phyloP scores from a whole-genome alignment of 2,797 vertebrate genomes.

The Oryzias sinensis region DNA sequence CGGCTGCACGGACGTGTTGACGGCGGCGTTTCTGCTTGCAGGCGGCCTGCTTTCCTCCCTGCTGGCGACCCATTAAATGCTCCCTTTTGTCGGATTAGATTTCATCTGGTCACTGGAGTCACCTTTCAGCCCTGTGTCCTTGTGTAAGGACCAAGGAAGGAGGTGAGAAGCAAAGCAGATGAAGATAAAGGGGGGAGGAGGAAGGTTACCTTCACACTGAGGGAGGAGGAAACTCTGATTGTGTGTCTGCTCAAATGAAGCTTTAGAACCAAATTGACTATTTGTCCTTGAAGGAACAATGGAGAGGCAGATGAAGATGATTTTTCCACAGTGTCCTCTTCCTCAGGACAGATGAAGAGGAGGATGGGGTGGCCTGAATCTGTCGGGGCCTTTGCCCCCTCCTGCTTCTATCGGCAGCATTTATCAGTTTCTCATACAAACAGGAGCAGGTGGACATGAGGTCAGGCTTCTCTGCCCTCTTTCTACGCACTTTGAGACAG shows the following conservation, averaged over 20 bases:
- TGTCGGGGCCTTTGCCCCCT: slow-evolving; percentile 55
- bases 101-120: slow-evolving; percentile 37
- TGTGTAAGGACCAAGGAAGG: slow-evolving; percentile 29
- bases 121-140: slow-evolving; percentile 34
- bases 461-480: too few species aligned
- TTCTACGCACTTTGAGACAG: too few species aligned
- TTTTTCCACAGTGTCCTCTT: slow-evolving; percentile 37
- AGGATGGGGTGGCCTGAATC: slow-evolving; percentile 62
- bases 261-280: slow-evolving; percentile 12
- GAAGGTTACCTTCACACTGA: slow-evolving; percentile 59
- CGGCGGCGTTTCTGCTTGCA: too few species aligned
- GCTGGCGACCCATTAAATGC: slow-evolving; percentile 25
- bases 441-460: slow-evolving; percentile 9
- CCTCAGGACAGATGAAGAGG: slow-evolving; percentile 36
- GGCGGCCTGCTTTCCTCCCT: not conserved
- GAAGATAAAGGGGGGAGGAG: slow-evolving; percentile 43
- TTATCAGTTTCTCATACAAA: slow-evolving; percentile 37
- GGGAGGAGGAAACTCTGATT: slow-evolving; percentile 18
- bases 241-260: slow-evolving; percentile 33
- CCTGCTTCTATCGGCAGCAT: slow-evolving; percentile 31
- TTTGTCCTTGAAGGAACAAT: slow-evolving; percentile 56
- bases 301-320: slow-evolving; percentile 37
- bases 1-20: too few species aligned
- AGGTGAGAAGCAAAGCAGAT: slow-evolving; percentile 30
- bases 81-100: slow-evolving; percentile 48